Evolutionary conservation across 2,797 vertebrate species (phyloP), one percentile per base, ranked within the genome.

Genomic region (Lemur catta): DNA sequence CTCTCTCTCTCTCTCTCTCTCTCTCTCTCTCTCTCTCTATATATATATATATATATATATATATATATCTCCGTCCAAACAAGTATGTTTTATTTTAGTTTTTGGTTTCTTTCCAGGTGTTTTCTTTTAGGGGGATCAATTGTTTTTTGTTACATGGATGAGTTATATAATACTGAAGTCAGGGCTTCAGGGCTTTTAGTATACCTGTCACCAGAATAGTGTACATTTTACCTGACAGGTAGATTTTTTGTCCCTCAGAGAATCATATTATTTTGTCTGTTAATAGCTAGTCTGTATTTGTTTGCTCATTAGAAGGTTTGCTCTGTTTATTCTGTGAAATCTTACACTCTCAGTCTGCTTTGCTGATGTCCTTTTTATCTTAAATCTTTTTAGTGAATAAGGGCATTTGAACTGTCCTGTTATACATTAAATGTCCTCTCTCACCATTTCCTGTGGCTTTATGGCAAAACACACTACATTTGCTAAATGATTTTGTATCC

Each of bases 361-460:
- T 46, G 24, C 17, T 20, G 38, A 61, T 43, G 17, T 41, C 38
- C 75, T 84, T 9, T 84, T 92, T 93, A 74, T 65, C 41, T 52
- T 81, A 59, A 67, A 81, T 85, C 50, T 94, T 72, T 87, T 85
- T 13, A 79, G 72, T 92, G 26, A 91, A 38, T 41, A n/a, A 67
- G 14, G 7, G 26, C 81, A 26, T 75, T 76, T 82, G 85, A 75
- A n/a, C 10, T 35, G 46, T 59, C 41, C 57, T 48, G 7, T 38
- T 89, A 80, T 55, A 75, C 7, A 28, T 43, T 57, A 52, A 80
- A 33, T 4, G 13, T 65, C 63, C 33, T 69, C 12, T 85, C 88
- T 82, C 35, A 74, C 35, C n/a, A 46, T 86, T 96, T 97, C 92
- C 91, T 95, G 93, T 84, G 96, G 82, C 85, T 84, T 95, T 87